Evolutionary conservation across 2,113 vertebrate species (phyloP).

Genomic region (Colossoma macropomum): DNA sequence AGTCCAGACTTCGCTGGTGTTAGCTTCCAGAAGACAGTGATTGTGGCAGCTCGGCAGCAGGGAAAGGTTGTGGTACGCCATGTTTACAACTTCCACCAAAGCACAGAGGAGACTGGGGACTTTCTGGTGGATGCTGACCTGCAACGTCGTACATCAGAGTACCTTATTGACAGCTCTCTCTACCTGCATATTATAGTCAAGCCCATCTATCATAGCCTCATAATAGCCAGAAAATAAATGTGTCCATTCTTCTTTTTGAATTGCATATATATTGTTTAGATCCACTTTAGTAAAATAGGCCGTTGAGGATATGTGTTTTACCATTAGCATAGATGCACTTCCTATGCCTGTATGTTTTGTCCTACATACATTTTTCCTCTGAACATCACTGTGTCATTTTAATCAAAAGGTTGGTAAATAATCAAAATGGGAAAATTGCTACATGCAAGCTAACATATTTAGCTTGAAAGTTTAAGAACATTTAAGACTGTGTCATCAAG

Average conservation of each 20-base stretch:
- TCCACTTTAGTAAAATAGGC: background rate
- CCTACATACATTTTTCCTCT: background rate
- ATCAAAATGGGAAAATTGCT: too few species aligned
- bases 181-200: conserved; percentile 94
- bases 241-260: conserved; percentile 15
- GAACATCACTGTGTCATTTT: background rate
- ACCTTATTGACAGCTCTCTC: conserved; percentile 94
- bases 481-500: too few species aligned
- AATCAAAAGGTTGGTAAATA: background rate
- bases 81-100: conserved; percentile 95
- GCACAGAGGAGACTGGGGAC: conserved; percentile 90
- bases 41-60: conserved; percentile 88
- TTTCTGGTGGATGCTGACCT: conserved; percentile 91
- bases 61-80: conserved; percentile 90
- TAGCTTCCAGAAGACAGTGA: conserved; percentile 94
- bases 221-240: conserved; percentile 85
- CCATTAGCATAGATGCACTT: too few species aligned
- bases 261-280: background rate
- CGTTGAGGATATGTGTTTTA: background rate
- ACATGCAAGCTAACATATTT: too few species aligned
- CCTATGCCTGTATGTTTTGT: background rate
- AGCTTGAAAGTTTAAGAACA: too few species aligned
- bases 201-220: conserved; percentile 92
- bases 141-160: conserved; percentile 91
- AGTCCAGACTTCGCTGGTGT: conserved; percentile 90